phyloP scores from a whole-genome alignment of 2,113 vertebrate genomes.

The human (Homo sapiens) region DNA sequence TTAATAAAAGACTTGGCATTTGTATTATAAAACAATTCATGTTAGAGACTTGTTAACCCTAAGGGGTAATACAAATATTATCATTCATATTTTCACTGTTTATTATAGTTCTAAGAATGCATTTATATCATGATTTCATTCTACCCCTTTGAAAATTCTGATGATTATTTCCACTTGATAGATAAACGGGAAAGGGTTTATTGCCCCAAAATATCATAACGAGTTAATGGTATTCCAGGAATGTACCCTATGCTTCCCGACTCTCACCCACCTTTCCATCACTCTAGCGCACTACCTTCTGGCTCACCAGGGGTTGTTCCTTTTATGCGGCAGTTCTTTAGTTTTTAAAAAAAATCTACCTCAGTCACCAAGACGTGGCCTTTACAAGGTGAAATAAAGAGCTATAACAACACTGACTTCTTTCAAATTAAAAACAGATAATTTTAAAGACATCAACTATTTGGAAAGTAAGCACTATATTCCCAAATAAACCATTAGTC shows the following conservation, averaged over 20 bases:
- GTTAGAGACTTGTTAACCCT: neutral
- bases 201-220: fast-evolving
- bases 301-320: fast-evolving
- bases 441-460: neutral
- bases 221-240: too few species aligned
- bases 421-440: neutral
- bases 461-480: neutral
- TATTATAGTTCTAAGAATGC: too few species aligned
- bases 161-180: neutral
- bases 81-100: too few species aligned
- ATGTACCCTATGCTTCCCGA: too few species aligned
- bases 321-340: neutral
- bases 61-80: too few species aligned
- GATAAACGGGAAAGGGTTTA: neutral
- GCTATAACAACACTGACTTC: fast-evolving
- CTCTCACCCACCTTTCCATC: too few species aligned
- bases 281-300: fast-evolving
- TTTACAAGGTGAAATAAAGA: neutral
- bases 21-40: neutral
- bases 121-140: neutral
- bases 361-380: neutral
- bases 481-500: neutral
- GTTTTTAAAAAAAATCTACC: neutral
- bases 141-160: neutral
- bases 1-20: neutral